Conservation (phyloP, 2,888 invertebrate species). For the Ophion slaviceki region DNA sequence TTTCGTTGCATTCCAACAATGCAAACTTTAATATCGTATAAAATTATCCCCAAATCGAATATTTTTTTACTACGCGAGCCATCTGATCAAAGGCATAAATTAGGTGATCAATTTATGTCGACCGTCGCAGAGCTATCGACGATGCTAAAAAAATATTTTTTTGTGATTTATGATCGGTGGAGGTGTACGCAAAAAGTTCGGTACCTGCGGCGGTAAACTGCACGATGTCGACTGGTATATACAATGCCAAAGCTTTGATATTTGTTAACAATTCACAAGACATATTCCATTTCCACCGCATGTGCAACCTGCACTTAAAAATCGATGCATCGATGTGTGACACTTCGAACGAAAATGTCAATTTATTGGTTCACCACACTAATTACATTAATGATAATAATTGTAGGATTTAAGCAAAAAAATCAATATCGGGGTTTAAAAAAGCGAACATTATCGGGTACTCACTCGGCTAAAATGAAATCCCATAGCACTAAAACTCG, state of each 20-base stretch:
- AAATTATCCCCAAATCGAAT: background rate
- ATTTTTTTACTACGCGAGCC: background rate
- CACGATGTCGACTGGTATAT: background rate
- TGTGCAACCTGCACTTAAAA: background rate
- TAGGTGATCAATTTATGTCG: constrained; percentile 14
- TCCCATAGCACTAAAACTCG: constrained; percentile 64
- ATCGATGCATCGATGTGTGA: background rate
- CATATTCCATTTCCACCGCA: background rate
- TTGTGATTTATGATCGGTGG: constrained; percentile 50
- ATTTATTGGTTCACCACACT: background rate
- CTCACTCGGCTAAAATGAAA: constrained; percentile 72
- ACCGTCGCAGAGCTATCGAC: constrained; percentile 40
- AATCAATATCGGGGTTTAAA: background rate
- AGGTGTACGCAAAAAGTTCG: constrained; percentile 7
- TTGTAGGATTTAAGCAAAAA: background rate
- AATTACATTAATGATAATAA: background rate
- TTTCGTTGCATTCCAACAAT: no score
- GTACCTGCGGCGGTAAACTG: background rate
- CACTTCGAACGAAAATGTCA: background rate
- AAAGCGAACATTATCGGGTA: constrained; percentile 37
- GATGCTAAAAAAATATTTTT: constrained; percentile 28
- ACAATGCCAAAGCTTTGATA: background rate
- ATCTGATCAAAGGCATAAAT: constrained; percentile 18
- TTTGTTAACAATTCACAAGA: background rate
- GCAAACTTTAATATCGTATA: no score